Conservation (phyloP, 2,113 vertebrate species). For the Progne subis region DNA sequence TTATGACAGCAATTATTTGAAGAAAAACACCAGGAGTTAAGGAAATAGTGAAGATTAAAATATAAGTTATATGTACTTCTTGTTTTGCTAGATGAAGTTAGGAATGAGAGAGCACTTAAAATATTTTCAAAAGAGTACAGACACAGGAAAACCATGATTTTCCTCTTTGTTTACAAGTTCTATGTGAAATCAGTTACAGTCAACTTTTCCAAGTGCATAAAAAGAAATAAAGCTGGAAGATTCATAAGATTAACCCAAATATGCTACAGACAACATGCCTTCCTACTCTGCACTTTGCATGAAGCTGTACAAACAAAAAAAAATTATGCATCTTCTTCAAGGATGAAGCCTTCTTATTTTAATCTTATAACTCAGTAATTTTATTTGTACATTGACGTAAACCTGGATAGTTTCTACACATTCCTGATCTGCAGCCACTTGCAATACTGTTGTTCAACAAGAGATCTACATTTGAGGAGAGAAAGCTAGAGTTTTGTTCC, state of each 20-base stretch:
- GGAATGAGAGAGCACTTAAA: neutral
- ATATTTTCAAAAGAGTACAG: neutral
- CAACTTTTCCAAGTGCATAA: neutral
- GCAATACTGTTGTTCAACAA: neutral
- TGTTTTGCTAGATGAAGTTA: neutral
- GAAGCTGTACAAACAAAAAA: neutral
- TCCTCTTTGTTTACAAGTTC: neutral
- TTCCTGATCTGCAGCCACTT: neutral
- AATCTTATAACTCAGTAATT: neutral
- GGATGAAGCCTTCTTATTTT: neutral
- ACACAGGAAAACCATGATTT: neutral
- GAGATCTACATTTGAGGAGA: neutral
- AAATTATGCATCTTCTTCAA: neutral
- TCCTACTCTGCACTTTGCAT: neutral
- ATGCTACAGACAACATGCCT: accelerated
- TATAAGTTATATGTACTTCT: neutral
- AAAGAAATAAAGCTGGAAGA: neutral
- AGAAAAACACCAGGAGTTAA: neutral
- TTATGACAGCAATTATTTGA: neutral
- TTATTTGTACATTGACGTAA: neutral
- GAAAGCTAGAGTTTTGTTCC: neutral
- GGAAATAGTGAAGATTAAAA: neutral
- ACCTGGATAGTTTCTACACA: neutral
- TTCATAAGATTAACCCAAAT: neutral
- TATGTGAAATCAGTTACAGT: neutral